Percentiles rank a stretch among this genome's conserved stretches.
These are phyloP conservation scores for Hylomyscus alleni DNA, from an alignment of 2,797 vertebrate species.

Conservation along the genomic window DNA sequence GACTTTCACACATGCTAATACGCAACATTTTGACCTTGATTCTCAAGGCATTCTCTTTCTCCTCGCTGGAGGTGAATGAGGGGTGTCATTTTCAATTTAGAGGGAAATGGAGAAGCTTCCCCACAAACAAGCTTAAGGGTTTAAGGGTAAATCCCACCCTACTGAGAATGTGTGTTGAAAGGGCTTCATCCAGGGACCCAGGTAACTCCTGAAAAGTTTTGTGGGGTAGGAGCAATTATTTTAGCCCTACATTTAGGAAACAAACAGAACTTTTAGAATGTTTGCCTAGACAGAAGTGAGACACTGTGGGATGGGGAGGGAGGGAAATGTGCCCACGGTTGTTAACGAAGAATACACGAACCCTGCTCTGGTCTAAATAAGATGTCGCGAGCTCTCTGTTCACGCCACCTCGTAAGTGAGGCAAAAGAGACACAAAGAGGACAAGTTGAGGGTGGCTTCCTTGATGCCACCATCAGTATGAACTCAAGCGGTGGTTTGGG, in stretches of 20 bases:
- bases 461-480: background rate
- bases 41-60: background rate
- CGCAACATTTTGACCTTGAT: conserved; percentile 28
- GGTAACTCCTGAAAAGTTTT: background rate
- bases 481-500: background rate
- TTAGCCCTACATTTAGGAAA: background rate
- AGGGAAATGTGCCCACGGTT: accelerated
- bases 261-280: background rate
- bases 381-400: background rate
- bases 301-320: too few species aligned
- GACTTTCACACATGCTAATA: conserved; percentile 77
- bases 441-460: background rate
- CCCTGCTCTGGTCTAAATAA: background rate
- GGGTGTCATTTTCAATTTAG: conserved; percentile 49
- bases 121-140: background rate
- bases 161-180: background rate
- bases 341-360: background rate
- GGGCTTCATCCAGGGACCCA: background rate
- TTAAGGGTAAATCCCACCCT: background rate
- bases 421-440: background rate
- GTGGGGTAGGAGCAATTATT: background rate
- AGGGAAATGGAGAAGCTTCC: background rate
- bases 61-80: background rate
- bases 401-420: background rate
- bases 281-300: background rate